Evolutionary conservation across 2,797 vertebrate species (phyloP).

Genomic region (Kryptolebias ocellatus): DNA sequence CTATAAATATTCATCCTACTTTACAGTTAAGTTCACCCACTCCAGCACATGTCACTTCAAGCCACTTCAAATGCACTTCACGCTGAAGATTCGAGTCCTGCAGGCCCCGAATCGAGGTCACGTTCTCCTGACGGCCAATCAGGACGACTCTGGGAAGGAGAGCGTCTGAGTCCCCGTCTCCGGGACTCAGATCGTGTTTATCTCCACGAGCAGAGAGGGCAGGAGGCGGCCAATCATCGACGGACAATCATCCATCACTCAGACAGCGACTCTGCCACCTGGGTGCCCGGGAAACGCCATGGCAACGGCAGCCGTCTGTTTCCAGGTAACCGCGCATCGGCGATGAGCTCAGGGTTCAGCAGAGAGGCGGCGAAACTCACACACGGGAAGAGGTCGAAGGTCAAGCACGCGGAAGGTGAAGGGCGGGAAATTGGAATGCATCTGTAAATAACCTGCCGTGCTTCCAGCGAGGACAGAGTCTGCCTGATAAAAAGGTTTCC

Average conservation of each 20-base stretch:
- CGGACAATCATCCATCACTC: constrained; percentile 55
- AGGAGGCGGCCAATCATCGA: constrained; percentile 26
- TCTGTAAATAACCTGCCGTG: neutral
- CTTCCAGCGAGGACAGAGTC: neutral
- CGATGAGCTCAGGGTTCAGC: constrained; percentile 46
- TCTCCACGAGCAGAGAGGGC: constrained; percentile 15
- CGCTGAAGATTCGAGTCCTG: constrained; percentile 52
- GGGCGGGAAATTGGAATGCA: constrained; percentile 7
- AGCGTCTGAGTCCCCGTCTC: constrained; percentile 1
- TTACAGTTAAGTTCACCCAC: constrained; percentile 49
- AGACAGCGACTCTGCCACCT: constrained; percentile 57
- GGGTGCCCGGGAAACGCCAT: constrained; percentile 41
- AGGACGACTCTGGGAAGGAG: constrained; percentile 30
- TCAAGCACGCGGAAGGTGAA: constrained; percentile 40
- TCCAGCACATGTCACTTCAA: constrained; percentile 50
- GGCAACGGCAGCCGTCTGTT: constrained; percentile 67
- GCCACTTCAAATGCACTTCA: constrained; percentile 69
- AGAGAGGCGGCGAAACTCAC: constrained; percentile 25
- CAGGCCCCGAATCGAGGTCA: constrained; percentile 63
- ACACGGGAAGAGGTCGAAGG: constrained; percentile 33
- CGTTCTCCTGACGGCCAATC: constrained; percentile 69
- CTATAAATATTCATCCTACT: constrained; percentile 73
- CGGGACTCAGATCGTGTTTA: constrained; percentile 43
- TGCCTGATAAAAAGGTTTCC: neutral
- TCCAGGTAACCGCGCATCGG: constrained; percentile 60